These are phyloP conservation scores for Sparus aurata DNA, from an alignment of 2,797 vertebrate species.

Conservation along the genomic window DNA sequence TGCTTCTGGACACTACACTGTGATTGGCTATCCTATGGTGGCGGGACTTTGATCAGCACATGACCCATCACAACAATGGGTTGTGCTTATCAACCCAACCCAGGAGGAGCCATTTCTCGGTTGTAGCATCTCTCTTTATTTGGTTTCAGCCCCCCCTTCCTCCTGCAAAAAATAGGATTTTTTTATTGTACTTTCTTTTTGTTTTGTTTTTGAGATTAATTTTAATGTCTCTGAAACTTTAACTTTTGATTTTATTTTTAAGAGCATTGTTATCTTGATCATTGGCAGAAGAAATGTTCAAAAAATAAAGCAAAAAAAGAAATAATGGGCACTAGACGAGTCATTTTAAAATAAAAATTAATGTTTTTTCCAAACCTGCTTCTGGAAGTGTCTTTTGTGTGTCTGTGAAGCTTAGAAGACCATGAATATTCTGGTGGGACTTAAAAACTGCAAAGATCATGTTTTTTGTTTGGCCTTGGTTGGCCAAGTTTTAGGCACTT, in stretches of 20 bases:
- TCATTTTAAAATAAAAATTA: slow-evolving; percentile 86
- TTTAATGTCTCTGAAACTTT: slow-evolving; percentile 70
- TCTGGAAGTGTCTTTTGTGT: slow-evolving; percentile 55
- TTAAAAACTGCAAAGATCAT: background rate
- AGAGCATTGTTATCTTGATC: slow-evolving; percentile 70
- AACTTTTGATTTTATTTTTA: slow-evolving; percentile 70
- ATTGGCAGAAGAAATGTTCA: slow-evolving; percentile 72
- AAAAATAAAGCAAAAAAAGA: slow-evolving; percentile 50
- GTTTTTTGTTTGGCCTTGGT: background rate
- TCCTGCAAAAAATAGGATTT: slow-evolving; percentile 51
- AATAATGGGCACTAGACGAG: slow-evolving; percentile 74
- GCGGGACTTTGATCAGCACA: slow-evolving; percentile 47
- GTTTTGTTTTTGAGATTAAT: slow-evolving; percentile 64
- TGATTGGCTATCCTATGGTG: slow-evolving; percentile 77
- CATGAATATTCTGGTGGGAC: background rate
- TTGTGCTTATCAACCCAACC: slow-evolving; percentile 38
- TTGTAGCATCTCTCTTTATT: slow-evolving; percentile 81
- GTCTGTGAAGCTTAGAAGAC: slow-evolving; percentile 20
- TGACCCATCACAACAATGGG: slow-evolving; percentile 32
- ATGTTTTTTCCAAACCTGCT: slow-evolving; percentile 75
- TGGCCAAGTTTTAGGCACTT: background rate
- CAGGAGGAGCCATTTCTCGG: slow-evolving; percentile 70
- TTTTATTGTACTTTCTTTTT: slow-evolving; percentile 57
- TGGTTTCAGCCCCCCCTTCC: slow-evolving; percentile 55
- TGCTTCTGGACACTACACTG: slow-evolving; percentile 85